Evolutionary conservation across 37 sponge, comb jelly and placozoan species (phyloP), one percentile per base, ranked within the genome.

Genomic region (Tethya wilhelma): DNA sequence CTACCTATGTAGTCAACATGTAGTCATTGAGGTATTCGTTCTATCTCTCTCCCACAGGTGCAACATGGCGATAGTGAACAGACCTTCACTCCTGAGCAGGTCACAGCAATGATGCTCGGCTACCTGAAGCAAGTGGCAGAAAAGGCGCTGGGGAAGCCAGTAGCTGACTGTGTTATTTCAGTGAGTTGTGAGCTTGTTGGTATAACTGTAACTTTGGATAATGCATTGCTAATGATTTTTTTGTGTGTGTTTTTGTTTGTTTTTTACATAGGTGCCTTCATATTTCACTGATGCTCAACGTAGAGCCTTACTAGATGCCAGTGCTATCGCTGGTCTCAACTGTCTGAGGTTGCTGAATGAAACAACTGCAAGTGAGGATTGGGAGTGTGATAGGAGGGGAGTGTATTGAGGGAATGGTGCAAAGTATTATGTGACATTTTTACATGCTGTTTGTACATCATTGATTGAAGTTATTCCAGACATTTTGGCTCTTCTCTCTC

Each of bases 331-430:
- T 26, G 95, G 97, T 23, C 67, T 99, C 39, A 96, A 94, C 74
- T 94, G 93, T 32, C 91, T 96, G 0, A 62, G 99, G 32, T 87
- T 99, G 44, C 66, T 99, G 74, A 99, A 99, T 58, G 99, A 99
- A 44, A 90, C 97, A 9, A 94, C 95, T 26, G 98, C 98, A 29
- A 66, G 95, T 90, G 33, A 42, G n/a, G n/a, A n/a, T n/a, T n/a
- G n/a, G n/a, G n/a, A n/a, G n/a, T n/a, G n/a, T n/a, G n/a, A n/a
- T n/a, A n/a, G n/a, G n/a, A n/a, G n/a, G n/a, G n/a, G n/a, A n/a
- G n/a, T n/a, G n/a, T n/a, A n/a, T n/a, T n/a, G n/a, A n/a, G n/a
- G n/a, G n/a, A n/a, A n/a, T n/a, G n/a, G n/a, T n/a, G n/a, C n/a
- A n/a, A n/a, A n/a, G n/a, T n/a, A n/a, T n/a, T n/a, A n/a, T n/a